phyloP scores from a whole-genome alignment of 1,140 invertebrate genomes.

The Araneus ventricosus region DNA sequence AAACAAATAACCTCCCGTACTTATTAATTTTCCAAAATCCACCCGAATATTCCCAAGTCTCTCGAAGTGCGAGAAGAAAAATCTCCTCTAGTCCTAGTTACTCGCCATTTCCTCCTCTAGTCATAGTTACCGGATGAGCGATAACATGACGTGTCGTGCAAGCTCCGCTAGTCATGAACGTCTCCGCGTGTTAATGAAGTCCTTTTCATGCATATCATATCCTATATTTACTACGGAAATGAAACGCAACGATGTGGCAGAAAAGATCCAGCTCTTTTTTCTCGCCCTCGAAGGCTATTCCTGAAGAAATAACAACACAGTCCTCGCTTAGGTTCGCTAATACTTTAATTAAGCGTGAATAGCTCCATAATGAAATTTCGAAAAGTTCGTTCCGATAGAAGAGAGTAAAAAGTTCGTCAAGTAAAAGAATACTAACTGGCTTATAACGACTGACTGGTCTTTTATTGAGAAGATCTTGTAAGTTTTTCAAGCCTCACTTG shows the following conservation, averaged over 20 bases:
- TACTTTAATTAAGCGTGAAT: slow-evolving; percentile 58
- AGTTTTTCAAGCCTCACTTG: slow-evolving; percentile 20
- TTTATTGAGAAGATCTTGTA: slow-evolving; percentile 16
- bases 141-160: background rate
- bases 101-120: background rate
- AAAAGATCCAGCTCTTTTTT: background rate
- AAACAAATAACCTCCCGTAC: background rate
- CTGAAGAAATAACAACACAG: slow-evolving; percentile 29
- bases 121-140: background rate
- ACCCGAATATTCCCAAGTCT: background rate
- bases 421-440: slow-evolving; percentile 39
- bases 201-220: slow-evolving; percentile 20
- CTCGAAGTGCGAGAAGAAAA: background rate
- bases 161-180: background rate
- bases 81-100: background rate
- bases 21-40: background rate
- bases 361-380: slow-evolving; percentile 60
- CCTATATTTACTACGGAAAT: slow-evolving; percentile 17
- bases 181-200: background rate
- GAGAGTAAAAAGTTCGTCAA: slow-evolving; percentile 22
- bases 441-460: slow-evolving; percentile 41
- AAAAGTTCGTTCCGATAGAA: slow-evolving; percentile 7
- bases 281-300: background rate
- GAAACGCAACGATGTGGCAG: slow-evolving; percentile 17
- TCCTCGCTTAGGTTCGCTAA: background rate